phyloP scores from a whole-genome alignment of 2,888 invertebrate species.

The Brachyptera putata region DNA sequence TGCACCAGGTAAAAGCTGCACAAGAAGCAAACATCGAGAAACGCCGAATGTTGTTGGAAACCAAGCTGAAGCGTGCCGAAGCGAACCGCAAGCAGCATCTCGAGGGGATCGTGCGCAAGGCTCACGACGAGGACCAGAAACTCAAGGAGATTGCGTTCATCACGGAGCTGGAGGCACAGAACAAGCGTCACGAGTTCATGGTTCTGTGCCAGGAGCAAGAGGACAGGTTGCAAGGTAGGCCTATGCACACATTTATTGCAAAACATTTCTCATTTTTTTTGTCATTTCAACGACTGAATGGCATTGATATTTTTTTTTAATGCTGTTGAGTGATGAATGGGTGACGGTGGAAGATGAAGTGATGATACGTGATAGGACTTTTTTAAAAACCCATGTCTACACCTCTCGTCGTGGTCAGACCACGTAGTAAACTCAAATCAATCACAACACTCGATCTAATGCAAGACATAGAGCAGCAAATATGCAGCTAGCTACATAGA shows the following conservation, averaged over 20 bases:
- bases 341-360: too few species aligned
- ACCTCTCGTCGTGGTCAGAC: too few species aligned
- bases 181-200: conserved; percentile 86
- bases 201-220: conserved; percentile 66
- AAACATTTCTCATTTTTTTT: background rate
- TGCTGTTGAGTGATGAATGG: too few species aligned
- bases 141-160: conserved; percentile 96
- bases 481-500: too few species aligned
- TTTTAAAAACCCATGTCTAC: too few species aligned
- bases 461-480: too few species aligned
- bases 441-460: too few species aligned
- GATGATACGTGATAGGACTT: too few species aligned
- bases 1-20: conserved; percentile 55
- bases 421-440: too few species aligned
- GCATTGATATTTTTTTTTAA: too few species aligned
- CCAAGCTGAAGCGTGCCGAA: conserved; percentile 76
- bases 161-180: conserved; percentile 91
- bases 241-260: background rate
- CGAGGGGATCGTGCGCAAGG: conserved; percentile 84
- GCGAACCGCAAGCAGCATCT: conserved; percentile 83
- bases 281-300: too few species aligned
- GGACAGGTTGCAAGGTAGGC: conserved; percentile 58
- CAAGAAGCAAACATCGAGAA: conserved; percentile 84
- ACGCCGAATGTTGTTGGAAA: conserved; percentile 64
- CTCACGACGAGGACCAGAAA: conserved; percentile 96